Evolutionary conservation across 2,113 vertebrate species (phyloP).

Genomic region (Oreochromis aureus): DNA sequence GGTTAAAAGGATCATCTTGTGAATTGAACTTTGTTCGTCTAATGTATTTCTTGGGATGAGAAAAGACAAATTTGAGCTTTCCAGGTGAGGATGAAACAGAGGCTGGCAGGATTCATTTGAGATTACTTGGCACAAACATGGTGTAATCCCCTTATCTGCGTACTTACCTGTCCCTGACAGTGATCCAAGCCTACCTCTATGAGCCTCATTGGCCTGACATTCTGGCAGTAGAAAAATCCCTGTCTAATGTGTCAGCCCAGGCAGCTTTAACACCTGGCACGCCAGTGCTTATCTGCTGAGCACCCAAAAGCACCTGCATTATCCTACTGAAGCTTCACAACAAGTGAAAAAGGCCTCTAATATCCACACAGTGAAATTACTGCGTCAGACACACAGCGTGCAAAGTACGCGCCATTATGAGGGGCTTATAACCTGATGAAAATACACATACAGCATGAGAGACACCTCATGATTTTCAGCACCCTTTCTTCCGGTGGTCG

Average conservation of each 20-base stretch:
- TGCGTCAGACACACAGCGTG: not conserved
- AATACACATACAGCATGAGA: not conserved
- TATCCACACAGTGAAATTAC: constrained; percentile 28
- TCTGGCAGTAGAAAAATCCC: constrained; percentile 67
- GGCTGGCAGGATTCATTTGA: constrained; percentile 65
- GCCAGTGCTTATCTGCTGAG: constrained; percentile 57
- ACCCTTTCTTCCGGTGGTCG: not conserved
- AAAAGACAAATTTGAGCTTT: constrained; percentile 27
- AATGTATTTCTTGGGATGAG: constrained; percentile 15
- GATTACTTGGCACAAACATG: constrained; percentile 65
- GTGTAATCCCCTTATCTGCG: constrained; percentile 71
- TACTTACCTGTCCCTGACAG: constrained; percentile 69
- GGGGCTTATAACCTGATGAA: not conserved
- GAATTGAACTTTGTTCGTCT: constrained; percentile 28
- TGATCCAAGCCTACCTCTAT: constrained; percentile 60
- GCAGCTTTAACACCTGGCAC: constrained; percentile 57
- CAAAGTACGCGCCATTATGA: not conserved
- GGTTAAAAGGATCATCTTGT: constrained; percentile 35
- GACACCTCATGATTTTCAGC: not conserved
- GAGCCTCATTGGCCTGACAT: constrained; percentile 62
- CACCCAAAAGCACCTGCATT: constrained; percentile 53
- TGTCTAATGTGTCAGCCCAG: constrained; percentile 63
- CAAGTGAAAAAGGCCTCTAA: constrained; percentile 38
- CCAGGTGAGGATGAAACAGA: constrained; percentile 61
- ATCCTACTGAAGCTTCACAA: constrained; percentile 39